Percentiles rank a stretch among this genome's conserved stretches.
These are phyloP conservation scores for Nymphalis c-album DNA, from an alignment of 2,888 invertebrate genomes.

Conservation along the genomic window DNA sequence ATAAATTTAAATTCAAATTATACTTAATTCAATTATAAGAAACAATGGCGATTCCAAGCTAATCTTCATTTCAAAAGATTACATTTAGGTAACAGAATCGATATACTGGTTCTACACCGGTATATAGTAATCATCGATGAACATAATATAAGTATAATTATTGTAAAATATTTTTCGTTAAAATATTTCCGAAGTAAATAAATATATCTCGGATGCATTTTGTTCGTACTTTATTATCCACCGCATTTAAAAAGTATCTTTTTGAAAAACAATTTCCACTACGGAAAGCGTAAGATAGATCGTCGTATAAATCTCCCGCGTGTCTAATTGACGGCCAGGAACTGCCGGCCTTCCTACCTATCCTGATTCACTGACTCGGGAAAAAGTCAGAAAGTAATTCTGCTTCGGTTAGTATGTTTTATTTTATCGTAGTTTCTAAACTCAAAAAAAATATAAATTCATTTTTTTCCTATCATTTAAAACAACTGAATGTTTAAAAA, in stretches of 20 bases:
- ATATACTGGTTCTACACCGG: too few relatives aligned
- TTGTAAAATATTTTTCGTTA: not conserved
- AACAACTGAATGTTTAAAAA: too few relatives aligned
- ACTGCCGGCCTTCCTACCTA: slow-evolving; percentile 47
- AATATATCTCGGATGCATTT: not conserved
- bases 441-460: too few relatives aligned
- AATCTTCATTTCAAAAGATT: too few relatives aligned
- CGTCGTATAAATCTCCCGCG: slow-evolving; percentile 73
- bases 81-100: too few relatives aligned
- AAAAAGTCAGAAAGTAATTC: slow-evolving; percentile 35
- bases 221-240: slow-evolving; percentile 22
- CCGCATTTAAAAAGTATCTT: slow-evolving; percentile 47
- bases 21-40: too few relatives aligned
- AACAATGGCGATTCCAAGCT: too few relatives aligned
- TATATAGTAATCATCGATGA: too few relatives aligned
- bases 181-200: not conserved
- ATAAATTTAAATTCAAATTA: too few relatives aligned
- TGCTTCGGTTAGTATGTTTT: slow-evolving; percentile 22
- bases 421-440: slow-evolving; percentile 3
- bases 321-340: slow-evolving; percentile 76
- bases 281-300: slow-evolving; percentile 63
- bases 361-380: slow-evolving; percentile 41
- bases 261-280: slow-evolving; percentile 68
- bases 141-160: too few relatives aligned
- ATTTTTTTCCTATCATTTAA: too few relatives aligned